These are phyloP conservation scores for Lophochroa leadbeateri DNA, from an alignment of 2,113 vertebrate genomes.

Conservation along the genomic window DNA sequence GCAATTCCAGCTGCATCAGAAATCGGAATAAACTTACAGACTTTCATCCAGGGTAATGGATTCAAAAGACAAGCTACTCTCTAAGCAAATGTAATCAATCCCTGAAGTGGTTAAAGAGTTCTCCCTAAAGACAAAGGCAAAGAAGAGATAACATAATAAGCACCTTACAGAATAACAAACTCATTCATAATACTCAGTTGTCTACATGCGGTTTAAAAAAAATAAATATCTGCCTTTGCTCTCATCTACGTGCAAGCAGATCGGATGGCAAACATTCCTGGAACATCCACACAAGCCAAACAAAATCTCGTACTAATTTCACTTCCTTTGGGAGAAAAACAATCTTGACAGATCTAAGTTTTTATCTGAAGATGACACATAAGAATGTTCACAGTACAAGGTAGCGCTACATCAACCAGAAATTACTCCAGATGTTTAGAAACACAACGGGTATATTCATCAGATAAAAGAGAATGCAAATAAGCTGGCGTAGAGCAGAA, in stretches of 20 bases:
- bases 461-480: neutral
- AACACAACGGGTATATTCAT: neutral
- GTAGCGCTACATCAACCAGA: neutral
- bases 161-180: conserved; percentile 46
- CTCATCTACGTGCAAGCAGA: neutral
- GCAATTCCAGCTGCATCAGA: neutral
- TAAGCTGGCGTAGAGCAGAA: neutral
- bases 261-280: neutral
- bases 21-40: neutral
- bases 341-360: neutral
- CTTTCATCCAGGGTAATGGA: neutral
- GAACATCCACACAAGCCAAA: neutral
- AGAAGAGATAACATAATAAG: conserved; percentile 34
- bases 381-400: neutral
- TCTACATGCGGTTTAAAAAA: neutral
- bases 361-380: neutral
- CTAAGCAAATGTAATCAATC: conserved; percentile 48
- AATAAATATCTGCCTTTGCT: neutral
- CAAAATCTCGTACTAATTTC: neutral
- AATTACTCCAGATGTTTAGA: neutral
- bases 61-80: conserved; percentile 18
- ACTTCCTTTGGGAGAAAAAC: neutral
- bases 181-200: conserved; percentile 32
- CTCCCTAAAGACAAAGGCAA: conserved; percentile 42
- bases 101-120: conserved; percentile 47